Evolutionary conservation across 2,113 vertebrate species (phyloP).

Genomic region (cat (Felis catus)): DNA sequence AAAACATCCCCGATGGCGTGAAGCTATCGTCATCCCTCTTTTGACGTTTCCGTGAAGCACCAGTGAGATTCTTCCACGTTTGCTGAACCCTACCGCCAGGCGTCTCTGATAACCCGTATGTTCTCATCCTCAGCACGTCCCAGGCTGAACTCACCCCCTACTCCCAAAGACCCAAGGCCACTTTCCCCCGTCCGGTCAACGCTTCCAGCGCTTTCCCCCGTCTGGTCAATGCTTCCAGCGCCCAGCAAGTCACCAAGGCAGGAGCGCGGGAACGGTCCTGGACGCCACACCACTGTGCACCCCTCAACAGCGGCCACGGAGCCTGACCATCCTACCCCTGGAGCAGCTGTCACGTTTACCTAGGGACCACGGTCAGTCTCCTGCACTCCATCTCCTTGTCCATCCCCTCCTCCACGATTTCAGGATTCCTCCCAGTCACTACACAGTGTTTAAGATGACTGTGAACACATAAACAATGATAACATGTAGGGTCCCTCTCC

Average conservation of each 20-base stretch:
- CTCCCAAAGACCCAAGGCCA: background rate
- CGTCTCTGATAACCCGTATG: background rate
- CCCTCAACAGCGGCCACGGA: background rate
- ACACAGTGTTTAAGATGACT: background rate
- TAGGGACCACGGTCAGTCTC: background rate
- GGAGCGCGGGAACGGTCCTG: background rate
- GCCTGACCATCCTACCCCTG: background rate
- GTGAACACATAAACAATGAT: background rate
- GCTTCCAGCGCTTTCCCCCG: background rate
- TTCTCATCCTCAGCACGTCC: background rate
- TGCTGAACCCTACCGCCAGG: background rate
- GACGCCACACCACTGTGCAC: background rate
- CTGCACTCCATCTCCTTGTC: background rate
- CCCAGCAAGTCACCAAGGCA: background rate
- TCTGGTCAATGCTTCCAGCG: background rate
- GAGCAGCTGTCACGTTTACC: background rate
- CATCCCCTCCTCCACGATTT: background rate
- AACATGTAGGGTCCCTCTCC: background rate
- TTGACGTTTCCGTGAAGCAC: background rate
- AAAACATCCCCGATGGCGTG: background rate
- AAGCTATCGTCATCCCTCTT: background rate
- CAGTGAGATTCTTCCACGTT: background rate
- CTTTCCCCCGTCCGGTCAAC: background rate
- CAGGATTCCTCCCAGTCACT: background rate
- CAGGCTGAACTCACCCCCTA: background rate